Evolutionary conservation across 1,140 invertebrate species (phyloP).

Genomic region (Papilio aristodemus): DNA sequence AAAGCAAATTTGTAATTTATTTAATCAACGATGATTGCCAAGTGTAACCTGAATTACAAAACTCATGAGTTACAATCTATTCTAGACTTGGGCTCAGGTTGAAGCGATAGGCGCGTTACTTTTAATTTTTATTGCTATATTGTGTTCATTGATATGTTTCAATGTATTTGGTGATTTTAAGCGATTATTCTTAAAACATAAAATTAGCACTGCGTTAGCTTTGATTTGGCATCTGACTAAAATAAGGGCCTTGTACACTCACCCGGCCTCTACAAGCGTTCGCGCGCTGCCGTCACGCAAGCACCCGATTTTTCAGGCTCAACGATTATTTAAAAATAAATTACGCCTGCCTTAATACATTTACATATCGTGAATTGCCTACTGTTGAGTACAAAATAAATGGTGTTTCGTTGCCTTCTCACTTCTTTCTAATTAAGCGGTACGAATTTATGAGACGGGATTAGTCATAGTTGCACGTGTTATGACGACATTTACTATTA

Average conservation of each 20-base stretch:
- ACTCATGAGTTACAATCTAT: no score
- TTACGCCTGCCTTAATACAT: conserved; percentile 64
- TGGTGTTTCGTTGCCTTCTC: conserved; percentile 72
- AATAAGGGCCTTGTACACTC: conserved; percentile 18
- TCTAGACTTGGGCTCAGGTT: no score
- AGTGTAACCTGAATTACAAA: no score
- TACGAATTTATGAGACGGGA: conserved; percentile 43
- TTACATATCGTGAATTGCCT: conserved; percentile 65
- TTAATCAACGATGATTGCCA: no score
- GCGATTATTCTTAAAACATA: not conserved
- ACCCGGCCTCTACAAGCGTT: conserved; percentile 29
- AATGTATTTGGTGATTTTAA: not conserved
- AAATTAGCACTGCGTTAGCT: not conserved
- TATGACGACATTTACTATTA: conserved; percentile 19
- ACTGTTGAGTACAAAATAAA: conserved; percentile 72
- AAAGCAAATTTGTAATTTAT: no score
- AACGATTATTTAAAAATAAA: conserved; percentile 74
- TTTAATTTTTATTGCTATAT: no score
- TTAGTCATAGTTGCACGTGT: conserved; percentile 34
- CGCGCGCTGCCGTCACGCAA: conserved; percentile 57
- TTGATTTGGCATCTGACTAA: not conserved
- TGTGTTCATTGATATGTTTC: no score
- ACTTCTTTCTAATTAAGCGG: conserved; percentile 67
- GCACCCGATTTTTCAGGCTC: conserved; percentile 58
- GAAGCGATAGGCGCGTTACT: no score